Evolutionary conservation across 2,888 invertebrate species (phyloP).

Genomic region (Neelides folsomi): DNA sequence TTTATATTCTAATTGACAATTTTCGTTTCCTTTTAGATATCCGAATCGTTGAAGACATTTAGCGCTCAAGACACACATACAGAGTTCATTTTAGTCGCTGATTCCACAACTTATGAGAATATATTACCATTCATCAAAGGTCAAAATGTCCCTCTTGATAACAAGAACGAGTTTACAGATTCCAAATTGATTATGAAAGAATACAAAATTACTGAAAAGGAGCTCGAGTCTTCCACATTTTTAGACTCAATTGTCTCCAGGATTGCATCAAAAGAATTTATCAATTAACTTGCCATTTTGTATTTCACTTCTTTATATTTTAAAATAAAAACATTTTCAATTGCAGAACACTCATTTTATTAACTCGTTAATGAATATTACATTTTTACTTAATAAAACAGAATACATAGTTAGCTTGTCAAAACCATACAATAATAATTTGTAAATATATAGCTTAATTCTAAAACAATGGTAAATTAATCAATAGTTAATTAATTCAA

Average conservation of each 20-base stretch:
- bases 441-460: too few relatives aligned
- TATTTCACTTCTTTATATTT: slow-evolving; percentile 7
- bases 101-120: slow-evolving; percentile 35
- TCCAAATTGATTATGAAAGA: slow-evolving; percentile 43
- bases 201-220: slow-evolving; percentile 49
- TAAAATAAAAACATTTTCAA: slow-evolving; percentile 11
- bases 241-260: slow-evolving; percentile 51
- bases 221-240: slow-evolving; percentile 40
- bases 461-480: too few relatives aligned
- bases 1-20: not conserved
- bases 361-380: slow-evolving; percentile 8
- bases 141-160: slow-evolving; percentile 41
- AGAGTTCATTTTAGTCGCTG: slow-evolving; percentile 41
- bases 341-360: not conserved
- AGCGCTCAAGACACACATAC: slow-evolving; percentile 45
- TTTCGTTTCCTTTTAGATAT: slow-evolving; percentile 39
- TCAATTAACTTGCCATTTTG: slow-evolving; percentile 26
- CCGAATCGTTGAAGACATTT: slow-evolving; percentile 52
- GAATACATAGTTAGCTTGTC: too few relatives aligned
- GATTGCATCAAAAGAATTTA: slow-evolving; percentile 52
- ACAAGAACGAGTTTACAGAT: slow-evolving; percentile 42
- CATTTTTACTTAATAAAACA: slow-evolving; percentile 8
- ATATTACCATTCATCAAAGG: slow-evolving; percentile 43
- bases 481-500: too few relatives aligned
- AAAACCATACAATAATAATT: too few relatives aligned